Conservation (phyloP, 2,888 invertebrate species). For the Amblyjoppa proteus region DNA sequence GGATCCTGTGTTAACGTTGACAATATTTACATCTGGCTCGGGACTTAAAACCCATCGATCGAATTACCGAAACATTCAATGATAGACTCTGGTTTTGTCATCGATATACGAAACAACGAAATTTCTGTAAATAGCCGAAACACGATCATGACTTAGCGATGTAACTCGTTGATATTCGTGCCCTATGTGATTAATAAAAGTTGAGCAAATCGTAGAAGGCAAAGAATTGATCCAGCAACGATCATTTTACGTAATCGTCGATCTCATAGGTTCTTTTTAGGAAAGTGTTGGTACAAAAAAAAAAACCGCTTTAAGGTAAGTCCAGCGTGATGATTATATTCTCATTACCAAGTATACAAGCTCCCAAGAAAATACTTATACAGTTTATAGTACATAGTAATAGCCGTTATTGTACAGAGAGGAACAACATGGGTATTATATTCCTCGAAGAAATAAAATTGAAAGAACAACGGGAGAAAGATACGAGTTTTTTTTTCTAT, state of each 20-base stretch:
- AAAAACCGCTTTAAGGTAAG: conserved; percentile 47
- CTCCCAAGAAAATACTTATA: background rate
- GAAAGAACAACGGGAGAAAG: background rate
- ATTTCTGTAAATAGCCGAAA: conserved; percentile 37
- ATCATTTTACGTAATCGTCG: background rate
- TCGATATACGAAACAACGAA: background rate
- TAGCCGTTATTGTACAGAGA: conserved; percentile 24
- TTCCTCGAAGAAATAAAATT: conserved; percentile 21
- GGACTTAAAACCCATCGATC: background rate
- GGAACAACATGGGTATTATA: background rate
- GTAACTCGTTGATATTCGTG: conserved; percentile 20
- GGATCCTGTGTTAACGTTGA: background rate
- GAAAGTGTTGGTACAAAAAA: conserved; percentile 16
- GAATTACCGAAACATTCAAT: background rate
- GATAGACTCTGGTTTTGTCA: background rate
- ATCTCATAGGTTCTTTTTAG: conserved; percentile 14
- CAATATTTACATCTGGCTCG: background rate
- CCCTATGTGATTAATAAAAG: conserved; percentile 28
- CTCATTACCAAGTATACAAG: background rate
- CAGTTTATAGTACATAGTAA: conserved; percentile 8
- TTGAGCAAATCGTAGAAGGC: background rate
- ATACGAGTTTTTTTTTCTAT: conserved; percentile 58
- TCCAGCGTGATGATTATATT: conserved; percentile 35
- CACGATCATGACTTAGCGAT: background rate
- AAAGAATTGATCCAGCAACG: background rate